Evolutionary conservation across 2,888 invertebrate genomes (phyloP), one percentile per base, ranked within the genome.

Genomic region (Agrilus mali): DNA sequence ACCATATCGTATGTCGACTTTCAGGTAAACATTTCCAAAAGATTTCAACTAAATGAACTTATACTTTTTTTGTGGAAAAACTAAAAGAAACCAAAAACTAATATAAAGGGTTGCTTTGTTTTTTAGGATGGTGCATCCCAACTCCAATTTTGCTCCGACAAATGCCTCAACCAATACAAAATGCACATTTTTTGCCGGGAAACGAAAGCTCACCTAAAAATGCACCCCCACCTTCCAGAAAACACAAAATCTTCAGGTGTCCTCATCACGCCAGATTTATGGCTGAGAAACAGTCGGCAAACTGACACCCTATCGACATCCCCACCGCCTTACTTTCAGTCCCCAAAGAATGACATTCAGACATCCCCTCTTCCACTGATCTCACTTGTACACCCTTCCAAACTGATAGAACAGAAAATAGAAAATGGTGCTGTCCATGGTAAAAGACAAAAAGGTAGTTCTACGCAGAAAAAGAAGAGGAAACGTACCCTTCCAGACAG

Each of bases 181-280:
- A 93, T 94, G 92, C 89, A 92, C 65, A 90, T 93, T 51, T 94
- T 94, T 69, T 93, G 93, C 68, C 80, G 86, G 40, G 93, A 93
- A 69, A 90, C 93, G 5, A 85, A 89, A 62, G 90, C 92, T 7
- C 92, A 92, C 63, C 74, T 93, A 45, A 87, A 90, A 61, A 78
- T 90, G 65, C 81, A 82, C 63, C 85, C 86, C 1, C 85, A 86
- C 62, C 67, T 84, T 54, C 77, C 73, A 12, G 68, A 52, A 10
- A 60, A 53, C 33, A 50, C 54, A 33, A 44, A 54, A 5, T 46
- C 59, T 3, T 56, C 56, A 27, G 56, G 55, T 4, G 58, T 52
- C 4, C 69, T 90, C 37, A 93, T 93, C 53, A 93, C 93, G 0
- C 93, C 93, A 0, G 93, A 93, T 48, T 70, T 93, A 3, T 93